phyloP scores from a whole-genome alignment of 1,140 invertebrate species.

The Diprion similis region DNA sequence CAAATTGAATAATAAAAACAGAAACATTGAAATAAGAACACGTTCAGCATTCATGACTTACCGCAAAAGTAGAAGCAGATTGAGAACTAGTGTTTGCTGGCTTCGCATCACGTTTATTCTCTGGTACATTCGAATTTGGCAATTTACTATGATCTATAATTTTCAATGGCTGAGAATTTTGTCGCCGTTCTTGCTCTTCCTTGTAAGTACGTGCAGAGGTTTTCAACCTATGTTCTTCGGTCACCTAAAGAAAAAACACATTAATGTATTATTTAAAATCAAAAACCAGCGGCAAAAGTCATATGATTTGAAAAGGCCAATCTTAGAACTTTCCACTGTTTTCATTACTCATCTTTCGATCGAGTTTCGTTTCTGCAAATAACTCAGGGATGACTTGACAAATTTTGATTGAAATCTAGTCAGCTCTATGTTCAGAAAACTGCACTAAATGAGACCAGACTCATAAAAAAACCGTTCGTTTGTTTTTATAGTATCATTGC shows the following conservation, averaged over 20 bases:
- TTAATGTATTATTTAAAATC: slow-evolving; percentile 10
- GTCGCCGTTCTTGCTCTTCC: slow-evolving; percentile 32
- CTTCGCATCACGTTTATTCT: not conserved
- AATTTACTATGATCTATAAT: slow-evolving; percentile 30
- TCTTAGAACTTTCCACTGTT: not conserved
- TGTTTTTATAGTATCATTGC: no score
- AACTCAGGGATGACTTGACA: not conserved
- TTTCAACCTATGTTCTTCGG: slow-evolving; percentile 25
- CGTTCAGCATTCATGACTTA: not conserved
- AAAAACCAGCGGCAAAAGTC: not conserved
- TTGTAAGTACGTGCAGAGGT: slow-evolving; percentile 29
- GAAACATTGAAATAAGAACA: not conserved
- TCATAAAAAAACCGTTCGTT: no score
- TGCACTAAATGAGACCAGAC: no score
- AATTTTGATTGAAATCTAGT: not conserved
- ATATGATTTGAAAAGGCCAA: not conserved
- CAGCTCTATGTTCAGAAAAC: not conserved
- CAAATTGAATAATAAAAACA: not conserved
- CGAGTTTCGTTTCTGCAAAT: not conserved
- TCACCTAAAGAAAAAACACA: slow-evolving; percentile 30
- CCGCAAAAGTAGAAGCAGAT: not conserved
- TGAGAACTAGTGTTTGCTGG: not conserved
- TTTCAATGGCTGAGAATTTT: slow-evolving; percentile 7
- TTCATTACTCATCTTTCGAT: not conserved
- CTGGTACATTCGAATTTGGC: not conserved